Evolutionary conservation across 2,888 invertebrate genomes (phyloP).

Genomic region (Macrosoma leucophasiata): DNA sequence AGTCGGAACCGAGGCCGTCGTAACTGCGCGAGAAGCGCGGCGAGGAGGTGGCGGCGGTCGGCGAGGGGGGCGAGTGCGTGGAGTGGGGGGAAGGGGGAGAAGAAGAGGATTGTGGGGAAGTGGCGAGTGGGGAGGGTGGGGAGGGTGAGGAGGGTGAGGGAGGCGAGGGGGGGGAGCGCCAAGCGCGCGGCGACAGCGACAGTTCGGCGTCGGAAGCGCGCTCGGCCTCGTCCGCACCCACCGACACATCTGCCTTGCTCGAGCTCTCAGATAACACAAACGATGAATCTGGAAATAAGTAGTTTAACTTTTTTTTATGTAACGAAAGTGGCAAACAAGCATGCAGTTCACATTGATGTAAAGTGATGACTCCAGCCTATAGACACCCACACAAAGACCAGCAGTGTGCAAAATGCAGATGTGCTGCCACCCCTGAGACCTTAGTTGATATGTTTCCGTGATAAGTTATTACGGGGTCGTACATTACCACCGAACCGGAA

Average conservation of each 20-base stretch:
- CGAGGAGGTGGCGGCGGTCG: slow-evolving; percentile 17
- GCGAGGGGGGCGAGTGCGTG: slow-evolving; percentile 7
- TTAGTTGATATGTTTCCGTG: too few species aligned
- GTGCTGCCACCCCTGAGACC: too few species aligned
- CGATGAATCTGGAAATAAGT: slow-evolving; percentile 26
- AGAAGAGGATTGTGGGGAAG: too few species aligned
- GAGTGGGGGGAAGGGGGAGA: too few species aligned
- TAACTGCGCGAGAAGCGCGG: slow-evolving; percentile 13
- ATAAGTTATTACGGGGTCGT: too few species aligned
- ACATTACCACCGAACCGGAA: too few species aligned
- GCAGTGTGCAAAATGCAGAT: too few species aligned
- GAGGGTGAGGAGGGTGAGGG: slow-evolving; percentile 13
- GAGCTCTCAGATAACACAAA: slow-evolving; percentile 22
- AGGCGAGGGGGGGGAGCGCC: slow-evolving; percentile 16
- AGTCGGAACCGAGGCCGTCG: slow-evolving; percentile 31
- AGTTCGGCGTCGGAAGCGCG: slow-evolving; percentile 23
- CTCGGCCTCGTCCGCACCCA: slow-evolving; percentile 19
- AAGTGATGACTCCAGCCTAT: background rate
- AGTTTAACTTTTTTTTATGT: background rate
- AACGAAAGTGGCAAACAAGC: background rate
- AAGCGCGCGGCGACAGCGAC: slow-evolving; percentile 27
- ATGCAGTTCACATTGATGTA: background rate
- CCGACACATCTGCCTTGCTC: background rate
- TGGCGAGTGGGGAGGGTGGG: slow-evolving; percentile 20
- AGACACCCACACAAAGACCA: background rate